Evolutionary conservation across 1,140 invertebrate genomes (phyloP), one percentile per base, ranked within the genome.

Genomic region (Danaus plexippus): DNA sequence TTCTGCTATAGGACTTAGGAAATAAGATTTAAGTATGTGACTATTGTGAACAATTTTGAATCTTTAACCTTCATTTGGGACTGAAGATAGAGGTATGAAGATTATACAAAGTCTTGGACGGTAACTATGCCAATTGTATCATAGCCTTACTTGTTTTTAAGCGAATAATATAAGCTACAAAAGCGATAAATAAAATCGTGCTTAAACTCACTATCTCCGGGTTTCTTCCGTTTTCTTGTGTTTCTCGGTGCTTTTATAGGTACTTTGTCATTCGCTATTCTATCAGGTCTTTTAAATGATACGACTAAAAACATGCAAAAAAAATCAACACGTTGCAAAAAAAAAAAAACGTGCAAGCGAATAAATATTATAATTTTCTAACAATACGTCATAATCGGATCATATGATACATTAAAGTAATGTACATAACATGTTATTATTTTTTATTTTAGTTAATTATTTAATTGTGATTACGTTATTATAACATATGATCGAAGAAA

Each of bases 141-240:
- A 15, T 47, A 54, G 22, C 7, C 22, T 32, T 32, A 32, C 0
- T 3, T 32, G 22, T 9, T 41, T 18, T 11, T 43, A 15, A 45
- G 11, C 13, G 2, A 10, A 47, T 43, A 8, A 43, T 12, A 43
- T 48, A 22, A 54, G 44, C 48, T 40, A 32, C 22, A n/a, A 45
- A 44, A 46, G 11, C 10, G 8, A 44, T 51, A 45, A 43, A 44
- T 6, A 57, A 58, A 58, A 47, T 43, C 73, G 64, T 80, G 73
- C 69, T 53, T 32, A 15, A 71, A 88, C 89, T 88, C 89, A 93
- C 92, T 91, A 80, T 90, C 87, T 50, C 91, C 92, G 9, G 93
- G 92, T 73, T 93, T 93, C 87, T 94, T 94, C 75, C 92, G 87
- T 88, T 94, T 94, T 81, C 93, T 90, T 45, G 90, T 81, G 15